Base-by-base conservation (phyloP, 1,140 invertebrate genomes). In the Charaxes varanes region DNA sequence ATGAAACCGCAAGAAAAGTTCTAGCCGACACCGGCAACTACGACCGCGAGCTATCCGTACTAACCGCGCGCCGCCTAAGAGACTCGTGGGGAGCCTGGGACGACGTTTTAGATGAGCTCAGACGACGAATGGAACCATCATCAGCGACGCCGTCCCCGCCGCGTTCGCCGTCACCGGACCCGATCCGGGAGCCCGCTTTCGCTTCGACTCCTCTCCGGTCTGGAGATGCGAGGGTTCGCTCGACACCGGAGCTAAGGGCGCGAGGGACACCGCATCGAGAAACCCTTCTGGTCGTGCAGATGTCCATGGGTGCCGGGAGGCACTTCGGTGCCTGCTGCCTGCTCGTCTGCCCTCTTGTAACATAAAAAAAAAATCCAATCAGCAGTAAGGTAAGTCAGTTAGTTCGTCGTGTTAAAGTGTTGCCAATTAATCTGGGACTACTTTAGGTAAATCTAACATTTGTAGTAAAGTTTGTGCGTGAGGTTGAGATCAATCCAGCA, bases 161-260 rank as follows among this genome's bases (percentile, higher is more conserved):
- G 38, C 65, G 62, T 26, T 69, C 71, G 17, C 79, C 76, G 3
- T 72, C 69, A 11, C 81, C 74, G 26, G 74, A 66, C 31, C 74
- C 71, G 4, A 55, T 64, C 13, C 59, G 63, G 31, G 68, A 65
- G 27, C 71, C 63, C 10, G 53, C 49, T 12, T 81, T 70, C 44
- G 48, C 74, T 5, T 78, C 74, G 41, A 86, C 59, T 53, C 86
- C 57, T 48, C 69, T 49, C 36, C 73, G 45, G 43, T 59, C 84
- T 7, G 64, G 73, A 0, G 76, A 84, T 32, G 85, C 76, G 19
- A 64, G 86, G 22, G 87, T 89, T 0, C 83, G 85, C 15, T 90
- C 89, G 36, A 91, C 90, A 7, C 90, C 90, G 0, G 89, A 91
- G 68, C 55, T 91, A 8, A 85, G 87, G 22, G 82, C 83, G 3